Conservation (phyloP, 1,140 invertebrate species). For the Aricia agestis region DNA sequence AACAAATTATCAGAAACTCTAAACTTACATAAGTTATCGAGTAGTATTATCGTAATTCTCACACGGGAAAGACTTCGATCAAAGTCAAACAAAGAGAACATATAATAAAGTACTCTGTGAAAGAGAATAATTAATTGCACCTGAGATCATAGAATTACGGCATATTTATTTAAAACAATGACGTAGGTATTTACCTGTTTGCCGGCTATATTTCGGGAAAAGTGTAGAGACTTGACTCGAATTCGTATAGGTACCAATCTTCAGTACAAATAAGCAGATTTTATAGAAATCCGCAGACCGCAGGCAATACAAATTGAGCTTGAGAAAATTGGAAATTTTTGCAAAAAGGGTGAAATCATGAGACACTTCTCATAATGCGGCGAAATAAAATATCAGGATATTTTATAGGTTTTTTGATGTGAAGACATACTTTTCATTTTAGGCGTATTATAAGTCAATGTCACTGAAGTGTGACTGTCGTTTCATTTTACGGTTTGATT, state of each 20-base stretch:
- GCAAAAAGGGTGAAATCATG: conserved; percentile 7
- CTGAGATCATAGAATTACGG: too few relatives aligned
- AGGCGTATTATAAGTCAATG: neutral
- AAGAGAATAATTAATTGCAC: too few relatives aligned
- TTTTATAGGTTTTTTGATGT: neutral
- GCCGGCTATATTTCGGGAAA: neutral
- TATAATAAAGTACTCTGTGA: too few relatives aligned
- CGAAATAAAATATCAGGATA: neutral
- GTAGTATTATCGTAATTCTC: too few relatives aligned
- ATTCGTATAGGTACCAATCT: too few relatives aligned
- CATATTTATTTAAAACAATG: too few relatives aligned
- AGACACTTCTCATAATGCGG: neutral
- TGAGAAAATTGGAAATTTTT: conserved; percentile 2
- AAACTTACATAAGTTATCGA: too few relatives aligned
- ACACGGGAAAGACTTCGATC: too few relatives aligned
- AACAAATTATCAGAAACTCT: neutral
- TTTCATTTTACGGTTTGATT: neutral
- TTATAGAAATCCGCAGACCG: too few relatives aligned
- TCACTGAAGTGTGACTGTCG: neutral
- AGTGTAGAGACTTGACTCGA: neutral
- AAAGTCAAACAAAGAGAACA: too few relatives aligned
- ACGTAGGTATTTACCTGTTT: too few relatives aligned
- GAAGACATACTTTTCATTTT: neutral
- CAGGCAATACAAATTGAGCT: neutral
- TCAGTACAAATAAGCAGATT: too few relatives aligned